Conservation (phyloP, 2,113 vertebrate species). For the Paramormyrops kingsleyae region DNA sequence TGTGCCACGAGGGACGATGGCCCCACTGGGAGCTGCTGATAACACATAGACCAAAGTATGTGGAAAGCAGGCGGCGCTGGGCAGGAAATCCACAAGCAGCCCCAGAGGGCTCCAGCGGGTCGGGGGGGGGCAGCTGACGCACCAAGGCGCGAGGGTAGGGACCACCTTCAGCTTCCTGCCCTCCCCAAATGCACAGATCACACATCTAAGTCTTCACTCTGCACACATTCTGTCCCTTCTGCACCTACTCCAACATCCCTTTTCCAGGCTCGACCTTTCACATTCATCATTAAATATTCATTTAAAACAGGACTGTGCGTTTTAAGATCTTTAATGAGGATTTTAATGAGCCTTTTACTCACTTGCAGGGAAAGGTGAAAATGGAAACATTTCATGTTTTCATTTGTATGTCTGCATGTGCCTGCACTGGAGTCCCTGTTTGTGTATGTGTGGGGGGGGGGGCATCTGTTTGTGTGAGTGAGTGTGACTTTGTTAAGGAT, state of each 20-base stretch:
- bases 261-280: not conserved
- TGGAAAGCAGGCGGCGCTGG: not conserved
- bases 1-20: not conserved
- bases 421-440: not conserved
- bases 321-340: not conserved
- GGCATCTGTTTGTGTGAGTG: not conserved
- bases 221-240: not conserved
- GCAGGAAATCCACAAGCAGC: not conserved
- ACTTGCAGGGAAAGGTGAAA: not conserved
- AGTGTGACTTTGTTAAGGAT: not conserved
- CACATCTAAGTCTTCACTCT: not conserved
- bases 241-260: not conserved
- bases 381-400: not conserved
- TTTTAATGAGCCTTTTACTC: not conserved
- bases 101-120: not conserved
- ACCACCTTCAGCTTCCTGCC: not conserved
- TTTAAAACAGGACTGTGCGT: no score
- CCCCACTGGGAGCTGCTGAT: not conserved
- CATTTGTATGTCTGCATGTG: not conserved
- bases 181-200: not conserved
- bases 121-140: not conserved
- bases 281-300: not conserved
- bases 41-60: not conserved
- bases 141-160: not conserved
- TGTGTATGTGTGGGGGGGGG: not conserved